phyloP scores from a whole-genome alignment of 2,113 vertebrate species.

The Indicator indicator region DNA sequence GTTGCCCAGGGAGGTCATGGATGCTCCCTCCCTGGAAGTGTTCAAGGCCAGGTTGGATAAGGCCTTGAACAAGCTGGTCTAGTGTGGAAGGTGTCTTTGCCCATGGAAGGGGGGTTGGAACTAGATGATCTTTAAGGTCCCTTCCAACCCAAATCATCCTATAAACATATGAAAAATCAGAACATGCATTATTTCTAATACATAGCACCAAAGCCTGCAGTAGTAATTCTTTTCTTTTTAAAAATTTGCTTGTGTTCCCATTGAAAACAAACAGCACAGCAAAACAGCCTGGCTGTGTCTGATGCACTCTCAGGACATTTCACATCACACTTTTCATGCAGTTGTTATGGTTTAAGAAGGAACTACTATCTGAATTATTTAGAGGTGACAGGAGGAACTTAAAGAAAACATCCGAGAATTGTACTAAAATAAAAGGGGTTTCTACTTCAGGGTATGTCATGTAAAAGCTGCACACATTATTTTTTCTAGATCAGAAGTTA shows the following conservation, averaged over 20 bases:
- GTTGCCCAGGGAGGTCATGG: too few species aligned
- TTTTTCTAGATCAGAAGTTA: constrained; percentile 18
- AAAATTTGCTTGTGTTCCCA: neutral
- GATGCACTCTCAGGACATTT: neutral
- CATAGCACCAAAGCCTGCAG: neutral
- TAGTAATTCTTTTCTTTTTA: neutral
- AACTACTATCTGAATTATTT: constrained; percentile 21
- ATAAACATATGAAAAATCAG: neutral
- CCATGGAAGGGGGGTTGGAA: too few species aligned
- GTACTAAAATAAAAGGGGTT: neutral
- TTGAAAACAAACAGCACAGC: neutral
- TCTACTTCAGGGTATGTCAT: neutral
- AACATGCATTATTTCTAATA: neutral
- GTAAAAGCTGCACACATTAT: constrained; percentile 1
- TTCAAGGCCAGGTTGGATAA: too few species aligned
- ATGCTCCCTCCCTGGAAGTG: too few species aligned
- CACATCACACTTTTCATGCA: neutral
- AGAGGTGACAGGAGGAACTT: constrained; percentile 4
- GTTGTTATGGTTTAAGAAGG: constrained; percentile 18
- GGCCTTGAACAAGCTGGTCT: too few species aligned
- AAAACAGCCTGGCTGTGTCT: neutral
- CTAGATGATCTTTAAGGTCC: too few species aligned
- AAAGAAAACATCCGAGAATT: constrained; percentile 42
- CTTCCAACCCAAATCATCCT: too few species aligned
- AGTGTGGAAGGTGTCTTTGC: too few species aligned